These are phyloP conservation scores for Cossypha caffra DNA, from an alignment of 2,797 vertebrate species.

Conservation along the genomic window DNA sequence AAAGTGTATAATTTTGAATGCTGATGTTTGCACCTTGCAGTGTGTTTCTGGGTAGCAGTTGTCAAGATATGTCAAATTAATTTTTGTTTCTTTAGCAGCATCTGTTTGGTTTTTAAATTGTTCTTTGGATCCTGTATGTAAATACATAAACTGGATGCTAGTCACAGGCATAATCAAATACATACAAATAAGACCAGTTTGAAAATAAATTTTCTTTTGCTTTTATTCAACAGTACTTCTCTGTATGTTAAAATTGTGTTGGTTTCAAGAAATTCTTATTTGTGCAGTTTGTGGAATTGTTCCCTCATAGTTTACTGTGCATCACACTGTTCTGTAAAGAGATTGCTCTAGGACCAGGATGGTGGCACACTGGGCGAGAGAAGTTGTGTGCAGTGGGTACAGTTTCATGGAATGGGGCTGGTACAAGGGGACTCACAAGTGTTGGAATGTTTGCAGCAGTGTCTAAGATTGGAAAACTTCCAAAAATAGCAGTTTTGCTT, in stretches of 20 bases:
- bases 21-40: background rate
- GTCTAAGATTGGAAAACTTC: background rate
- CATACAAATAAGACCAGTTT: background rate
- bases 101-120: background rate
- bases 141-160: background rate
- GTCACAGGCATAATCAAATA: background rate
- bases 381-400: accelerated
- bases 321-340: background rate
- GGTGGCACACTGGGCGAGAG: background rate
- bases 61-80: background rate
- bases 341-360: background rate
- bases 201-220: background rate
- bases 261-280: background rate
- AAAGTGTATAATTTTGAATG: background rate
- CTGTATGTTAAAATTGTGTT: background rate
- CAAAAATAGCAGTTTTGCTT: background rate
- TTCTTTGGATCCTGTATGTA: background rate
- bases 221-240: background rate
- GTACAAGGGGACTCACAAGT: accelerated
- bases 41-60: background rate
- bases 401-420: background rate
- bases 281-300: background rate
- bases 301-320: background rate
- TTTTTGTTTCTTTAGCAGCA: background rate
- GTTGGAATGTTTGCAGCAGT: accelerated